A percentile compares a stretch with the other conserved stretches of the same genome.
phyloP scores from a whole-genome alignment of 2,113 vertebrate species.

The Hyperoodon ampullatus region DNA sequence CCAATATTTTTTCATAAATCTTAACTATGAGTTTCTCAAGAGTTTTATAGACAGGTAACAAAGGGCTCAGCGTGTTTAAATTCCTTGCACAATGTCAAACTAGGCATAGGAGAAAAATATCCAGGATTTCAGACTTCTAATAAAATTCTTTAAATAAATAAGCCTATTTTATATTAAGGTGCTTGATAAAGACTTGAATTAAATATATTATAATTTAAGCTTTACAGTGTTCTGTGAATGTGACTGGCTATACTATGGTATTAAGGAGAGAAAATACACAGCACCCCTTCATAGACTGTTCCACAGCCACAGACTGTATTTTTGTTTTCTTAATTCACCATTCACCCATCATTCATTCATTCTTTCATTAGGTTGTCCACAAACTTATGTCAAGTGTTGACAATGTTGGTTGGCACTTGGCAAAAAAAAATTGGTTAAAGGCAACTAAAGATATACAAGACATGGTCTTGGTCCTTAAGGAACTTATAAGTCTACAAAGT shows the following conservation, averaged over 20 bases:
- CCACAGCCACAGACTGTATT: neutral
- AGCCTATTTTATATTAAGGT: neutral
- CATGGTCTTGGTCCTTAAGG: neutral
- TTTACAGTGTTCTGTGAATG: constrained; percentile 1
- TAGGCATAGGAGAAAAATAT: neutral
- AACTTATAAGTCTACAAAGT: neutral
- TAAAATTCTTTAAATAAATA: constrained; percentile 35
- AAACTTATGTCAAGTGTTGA: neutral
- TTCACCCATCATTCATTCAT: neutral
- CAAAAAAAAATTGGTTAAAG: neutral
- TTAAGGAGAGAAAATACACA: neutral
- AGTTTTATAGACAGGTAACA: neutral
- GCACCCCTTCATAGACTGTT: neutral
- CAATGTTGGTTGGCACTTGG: neutral
- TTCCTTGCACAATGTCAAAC: neutral
- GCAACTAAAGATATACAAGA: neutral
- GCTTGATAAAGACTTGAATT: constrained; percentile 10
- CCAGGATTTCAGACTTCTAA: constrained; percentile 11
- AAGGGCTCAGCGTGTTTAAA: neutral
- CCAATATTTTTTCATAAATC: neutral
- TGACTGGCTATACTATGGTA: neutral
- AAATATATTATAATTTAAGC: constrained; percentile 3
- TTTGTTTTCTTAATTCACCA: neutral
- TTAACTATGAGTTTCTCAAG: neutral
- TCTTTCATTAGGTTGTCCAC: neutral